Conservation (phyloP, 2,113 vertebrate species). For the Passerina amoena region DNA sequence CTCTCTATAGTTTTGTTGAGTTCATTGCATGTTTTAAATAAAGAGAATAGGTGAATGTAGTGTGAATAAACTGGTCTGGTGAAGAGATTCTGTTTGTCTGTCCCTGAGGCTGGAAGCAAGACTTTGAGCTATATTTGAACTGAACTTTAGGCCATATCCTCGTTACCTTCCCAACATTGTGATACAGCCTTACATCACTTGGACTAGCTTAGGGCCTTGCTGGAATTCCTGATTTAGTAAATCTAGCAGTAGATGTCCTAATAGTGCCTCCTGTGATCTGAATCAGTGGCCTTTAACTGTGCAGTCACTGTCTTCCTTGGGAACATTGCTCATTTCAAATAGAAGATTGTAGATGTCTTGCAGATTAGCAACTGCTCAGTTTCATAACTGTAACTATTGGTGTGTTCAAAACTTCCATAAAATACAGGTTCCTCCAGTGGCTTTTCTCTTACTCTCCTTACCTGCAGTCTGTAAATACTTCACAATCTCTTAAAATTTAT, state of each 20-base stretch:
- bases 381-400: not conserved
- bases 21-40: not conserved
- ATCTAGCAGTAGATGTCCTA: not conserved
- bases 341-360: not conserved
- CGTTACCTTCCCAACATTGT: accelerated
- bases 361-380: not conserved
- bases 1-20: accelerated
- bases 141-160: not conserved
- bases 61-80: not conserved
- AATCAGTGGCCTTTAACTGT: not conserved
- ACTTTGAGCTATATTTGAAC: not conserved
- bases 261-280: not conserved
- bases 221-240: not conserved
- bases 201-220: not conserved
- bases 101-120: not conserved
- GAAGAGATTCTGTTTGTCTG: not conserved
- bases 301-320: not conserved
- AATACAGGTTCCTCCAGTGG: not conserved
- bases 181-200: not conserved
- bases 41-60: not conserved
- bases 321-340: not conserved
- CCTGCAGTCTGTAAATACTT: not conserved
- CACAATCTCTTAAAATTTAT: not conserved
- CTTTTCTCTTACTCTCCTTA: not conserved
- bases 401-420: not conserved